These are phyloP conservation scores for Oryzaephilus surinamensis DNA, from an alignment of 1,140 invertebrate genomes.

Conservation along the genomic window DNA sequence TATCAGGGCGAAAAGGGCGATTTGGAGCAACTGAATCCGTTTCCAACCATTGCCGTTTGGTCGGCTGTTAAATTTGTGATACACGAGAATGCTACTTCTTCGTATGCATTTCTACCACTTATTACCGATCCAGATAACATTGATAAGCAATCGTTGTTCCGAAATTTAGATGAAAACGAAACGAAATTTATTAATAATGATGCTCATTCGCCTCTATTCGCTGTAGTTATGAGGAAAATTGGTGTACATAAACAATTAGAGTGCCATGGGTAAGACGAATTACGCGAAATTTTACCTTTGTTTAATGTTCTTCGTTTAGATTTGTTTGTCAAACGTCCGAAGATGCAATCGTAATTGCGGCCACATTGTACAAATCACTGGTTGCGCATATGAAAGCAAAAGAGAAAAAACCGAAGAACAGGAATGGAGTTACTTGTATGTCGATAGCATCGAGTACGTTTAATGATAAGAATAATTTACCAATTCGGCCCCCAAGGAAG, in stretches of 20 bases:
- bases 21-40: slow-evolving; percentile 58
- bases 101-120: slow-evolving; percentile 72
- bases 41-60: slow-evolving; percentile 84
- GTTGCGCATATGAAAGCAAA: slow-evolving; percentile 63
- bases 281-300: neutral
- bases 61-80: slow-evolving; percentile 71
- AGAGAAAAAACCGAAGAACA: slow-evolving; percentile 46
- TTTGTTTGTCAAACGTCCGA: slow-evolving; percentile 80
- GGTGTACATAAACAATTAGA: slow-evolving; percentile 67
- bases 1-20: slow-evolving; percentile 45
- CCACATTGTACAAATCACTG: slow-evolving; percentile 76
- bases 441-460: slow-evolving; percentile 26
- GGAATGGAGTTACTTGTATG: slow-evolving; percentile 47
- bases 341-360: slow-evolving; percentile 81
- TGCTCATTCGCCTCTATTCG: slow-evolving; percentile 75
- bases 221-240: slow-evolving; percentile 77
- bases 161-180: slow-evolving; percentile 39
- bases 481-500: slow-evolving; percentile 46
- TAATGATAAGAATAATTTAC: slow-evolving; percentile 35
- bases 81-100: no score
- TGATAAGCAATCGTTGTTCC: slow-evolving; percentile 58
- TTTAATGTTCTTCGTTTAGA: slow-evolving; percentile 8
- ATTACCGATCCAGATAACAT: slow-evolving; percentile 75
- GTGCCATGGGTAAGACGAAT: slow-evolving; percentile 57
- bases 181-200: slow-evolving; percentile 41